A percentile compares a stretch with the other conserved stretches of the same genome.
Conservation (phyloP, 2,797 vertebrate genomes). For the Poeciliopsis infans region DNA sequence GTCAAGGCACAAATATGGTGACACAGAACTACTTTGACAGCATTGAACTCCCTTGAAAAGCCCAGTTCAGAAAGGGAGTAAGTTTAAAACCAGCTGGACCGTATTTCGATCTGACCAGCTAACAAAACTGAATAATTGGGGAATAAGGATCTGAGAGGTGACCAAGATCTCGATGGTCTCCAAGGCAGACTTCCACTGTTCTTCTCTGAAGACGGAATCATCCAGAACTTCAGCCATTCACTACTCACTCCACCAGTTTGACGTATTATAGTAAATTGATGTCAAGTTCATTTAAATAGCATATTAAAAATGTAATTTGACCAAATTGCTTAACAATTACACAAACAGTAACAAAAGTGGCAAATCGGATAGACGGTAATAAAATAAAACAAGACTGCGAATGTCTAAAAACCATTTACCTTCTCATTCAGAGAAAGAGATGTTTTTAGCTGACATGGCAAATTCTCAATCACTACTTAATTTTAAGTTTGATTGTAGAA, state of each 20-base stretch:
- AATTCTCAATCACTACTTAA: neutral
- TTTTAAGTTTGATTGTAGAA: neutral
- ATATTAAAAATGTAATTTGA: neutral
- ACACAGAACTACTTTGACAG: neutral
- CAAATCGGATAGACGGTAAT: neutral
- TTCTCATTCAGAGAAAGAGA: neutral
- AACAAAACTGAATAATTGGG: neutral
- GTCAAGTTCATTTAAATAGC: neutral
- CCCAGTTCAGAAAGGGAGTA: neutral
- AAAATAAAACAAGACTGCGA: neutral
- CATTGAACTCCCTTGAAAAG: neutral
- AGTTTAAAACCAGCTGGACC: neutral
- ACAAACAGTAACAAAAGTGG: neutral
- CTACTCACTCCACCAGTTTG: neutral
- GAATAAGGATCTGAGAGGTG: neutral
- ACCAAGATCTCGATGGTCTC: neutral
- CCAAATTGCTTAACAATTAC: neutral
- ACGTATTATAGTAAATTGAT: neutral
- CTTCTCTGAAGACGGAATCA: neutral
- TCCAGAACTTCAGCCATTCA: neutral
- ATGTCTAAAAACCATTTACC: neutral
- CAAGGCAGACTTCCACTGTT: neutral
- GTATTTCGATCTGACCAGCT: neutral
- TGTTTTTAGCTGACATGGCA: neutral
- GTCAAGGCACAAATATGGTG: neutral